These are phyloP conservation scores for Phenganax stokvisi DNA, from an alignment of 92 coral and sea anemone species.

Conservation along the genomic window DNA sequence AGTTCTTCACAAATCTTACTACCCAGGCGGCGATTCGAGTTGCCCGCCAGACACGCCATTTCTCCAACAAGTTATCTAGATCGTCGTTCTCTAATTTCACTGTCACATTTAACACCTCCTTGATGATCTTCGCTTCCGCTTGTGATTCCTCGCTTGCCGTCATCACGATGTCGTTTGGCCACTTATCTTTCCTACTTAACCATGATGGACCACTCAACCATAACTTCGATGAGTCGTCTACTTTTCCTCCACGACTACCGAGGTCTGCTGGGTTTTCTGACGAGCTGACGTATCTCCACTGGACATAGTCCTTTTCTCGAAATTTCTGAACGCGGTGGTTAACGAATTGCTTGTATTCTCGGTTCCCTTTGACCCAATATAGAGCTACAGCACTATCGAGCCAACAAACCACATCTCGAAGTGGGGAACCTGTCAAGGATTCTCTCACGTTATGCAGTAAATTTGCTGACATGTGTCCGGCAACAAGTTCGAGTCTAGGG, in stretches of 20 bases:
- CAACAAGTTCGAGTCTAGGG: neutral
- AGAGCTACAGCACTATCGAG: conserved; percentile 41
- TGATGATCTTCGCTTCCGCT: conserved; percentile 21
- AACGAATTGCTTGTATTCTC: conserved; percentile 25
- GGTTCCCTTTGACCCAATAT: conserved; percentile 23
- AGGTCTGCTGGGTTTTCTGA: conserved; percentile 32
- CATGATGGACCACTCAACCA: conserved; percentile 34
- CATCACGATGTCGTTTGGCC: conserved; percentile 20
- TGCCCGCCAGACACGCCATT: too few relatives aligned
- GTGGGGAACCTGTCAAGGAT: neutral
- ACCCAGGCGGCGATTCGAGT: too few relatives aligned
- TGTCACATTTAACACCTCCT: neutral
- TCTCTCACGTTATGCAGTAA: neutral
- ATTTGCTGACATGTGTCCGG: conserved; percentile 5
- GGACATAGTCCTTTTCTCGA: neutral
- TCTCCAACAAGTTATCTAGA: too few relatives aligned
- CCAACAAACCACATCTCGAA: neutral
- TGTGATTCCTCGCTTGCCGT: neutral
- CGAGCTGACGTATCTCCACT: conserved; percentile 25
- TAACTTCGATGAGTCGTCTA: neutral
- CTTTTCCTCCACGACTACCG: conserved; percentile 19
- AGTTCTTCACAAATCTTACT: too few relatives aligned
- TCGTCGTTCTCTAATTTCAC: too few relatives aligned
- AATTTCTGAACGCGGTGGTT: conserved; percentile 7
- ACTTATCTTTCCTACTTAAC: conserved; percentile 1